Evolutionary conservation across 2,113 vertebrate species (phyloP), one percentile per base, ranked within the genome.

Genomic region (Megalops atlanticus): DNA sequence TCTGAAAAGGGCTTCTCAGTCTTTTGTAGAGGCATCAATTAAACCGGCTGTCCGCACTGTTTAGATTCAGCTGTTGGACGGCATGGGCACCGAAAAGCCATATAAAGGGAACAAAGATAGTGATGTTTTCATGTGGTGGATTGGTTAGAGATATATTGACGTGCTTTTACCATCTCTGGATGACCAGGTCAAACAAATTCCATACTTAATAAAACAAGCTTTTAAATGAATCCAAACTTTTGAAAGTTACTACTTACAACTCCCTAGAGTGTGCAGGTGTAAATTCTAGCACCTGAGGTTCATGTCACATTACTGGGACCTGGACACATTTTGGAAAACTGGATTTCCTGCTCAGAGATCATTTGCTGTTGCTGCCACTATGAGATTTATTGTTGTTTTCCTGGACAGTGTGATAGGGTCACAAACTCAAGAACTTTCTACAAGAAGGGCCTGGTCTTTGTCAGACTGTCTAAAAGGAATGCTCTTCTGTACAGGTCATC

Each of bases 11-110:
- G 41, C 43, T 82, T 78, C 74, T 76, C 71, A 70, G 54, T 78
- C 78, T 78, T 80, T 81, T 43, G 77, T 15, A 24, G 36, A 47
- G 52, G 78, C 82, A 83, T 86, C 83, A 83, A 80, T 84, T 84
- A 81, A 85, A 84, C 76, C 49, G 73, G 77, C 82, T 84, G 82
- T 84, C 85, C 74, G 71, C 75, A 74, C 80, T 69, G 82, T 84
- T 83, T 84, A 84, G 39, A 54, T 73, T 69, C 70, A 77, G 80
- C 69, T 54, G 69, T 74, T 35, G 14, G 58, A 73, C 58, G 71
- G 40, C 40, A 33, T 40, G 14, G 73, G 58, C 35, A 39, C 39
- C 70, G 77, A 74, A 75, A 77, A 76, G 72, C 74, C n/a, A 80
- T 76, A n/a, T 58, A 41, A 35, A 74, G 58, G 27, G 43, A 35